These are phyloP conservation scores for Diadema setosum DNA, from an alignment of 35 echinoderm and acorn worm species.

Conservation along the genomic window DNA sequence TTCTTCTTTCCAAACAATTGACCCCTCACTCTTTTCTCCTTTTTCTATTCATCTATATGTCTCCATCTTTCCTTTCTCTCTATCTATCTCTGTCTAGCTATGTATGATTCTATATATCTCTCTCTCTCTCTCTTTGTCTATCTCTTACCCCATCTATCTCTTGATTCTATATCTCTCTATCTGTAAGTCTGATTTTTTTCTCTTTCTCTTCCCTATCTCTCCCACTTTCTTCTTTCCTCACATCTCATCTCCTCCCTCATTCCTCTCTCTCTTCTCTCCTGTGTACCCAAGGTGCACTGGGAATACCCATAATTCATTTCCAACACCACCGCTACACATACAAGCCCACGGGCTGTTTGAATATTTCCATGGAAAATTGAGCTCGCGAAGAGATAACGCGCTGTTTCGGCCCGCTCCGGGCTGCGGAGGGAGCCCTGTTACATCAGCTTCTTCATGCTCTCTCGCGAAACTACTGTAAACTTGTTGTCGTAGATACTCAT, in stretches of 20 bases:
- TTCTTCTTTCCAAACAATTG: no score
- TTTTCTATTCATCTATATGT: no score
- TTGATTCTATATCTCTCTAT: not conserved
- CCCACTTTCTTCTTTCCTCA: not conserved
- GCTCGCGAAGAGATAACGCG: no score
- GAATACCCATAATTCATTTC: slow-evolving; percentile 1
- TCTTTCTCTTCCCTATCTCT: not conserved
- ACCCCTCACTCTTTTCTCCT: no score
- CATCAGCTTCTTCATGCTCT: no score
- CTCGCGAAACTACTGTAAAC: no score
- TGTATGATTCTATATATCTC: not conserved
- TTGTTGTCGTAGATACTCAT: no score
- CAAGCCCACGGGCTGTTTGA: no score
- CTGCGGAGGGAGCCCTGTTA: no score
- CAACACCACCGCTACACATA: not conserved
- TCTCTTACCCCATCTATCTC: not conserved
- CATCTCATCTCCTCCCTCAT: not conserved
- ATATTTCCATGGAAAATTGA: no score
- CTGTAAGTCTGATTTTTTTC: not conserved
- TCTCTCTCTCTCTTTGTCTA: not conserved
- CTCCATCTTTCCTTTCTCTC: not conserved
- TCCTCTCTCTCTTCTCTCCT: not conserved
- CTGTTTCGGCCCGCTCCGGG: no score
- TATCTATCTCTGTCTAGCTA: not conserved
- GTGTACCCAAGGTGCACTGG: not conserved